phyloP scores from a whole-genome alignment of 2,888 invertebrate genomes.

The Spodoptera littoralis region DNA sequence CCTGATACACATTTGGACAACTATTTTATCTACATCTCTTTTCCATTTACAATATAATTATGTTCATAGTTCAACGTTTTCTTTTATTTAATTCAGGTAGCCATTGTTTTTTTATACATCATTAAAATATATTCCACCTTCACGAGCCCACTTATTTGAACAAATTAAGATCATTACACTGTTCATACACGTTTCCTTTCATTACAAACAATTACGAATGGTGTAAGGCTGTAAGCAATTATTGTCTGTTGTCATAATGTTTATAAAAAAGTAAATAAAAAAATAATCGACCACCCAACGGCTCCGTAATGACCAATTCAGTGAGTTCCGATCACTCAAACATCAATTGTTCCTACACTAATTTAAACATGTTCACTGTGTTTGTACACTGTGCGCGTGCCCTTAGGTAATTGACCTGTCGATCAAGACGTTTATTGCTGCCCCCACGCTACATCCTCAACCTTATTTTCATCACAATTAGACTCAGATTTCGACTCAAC shows the following conservation, averaged over 20 bases:
- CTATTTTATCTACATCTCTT: no score
- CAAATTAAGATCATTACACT: conserved; percentile 38
- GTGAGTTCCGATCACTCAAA: conserved; percentile 52
- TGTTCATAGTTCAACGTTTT: background rate
- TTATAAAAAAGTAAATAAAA: conserved; percentile 38
- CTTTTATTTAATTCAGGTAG: conserved; percentile 1
- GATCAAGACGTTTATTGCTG: conserved; percentile 42
- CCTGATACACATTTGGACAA: no score
- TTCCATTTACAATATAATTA: no score
- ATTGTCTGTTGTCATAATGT: conserved; percentile 36
- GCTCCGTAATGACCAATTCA: conserved; percentile 66
- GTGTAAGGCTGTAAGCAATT: conserved; percentile 43
- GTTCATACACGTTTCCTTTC: conserved; percentile 42
- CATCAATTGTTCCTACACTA: conserved; percentile 48
- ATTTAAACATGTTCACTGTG: conserved; percentile 51
- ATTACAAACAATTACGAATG: conserved; percentile 43
- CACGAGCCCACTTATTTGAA: conserved; percentile 18
- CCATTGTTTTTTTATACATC: background rate
- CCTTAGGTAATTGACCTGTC: conserved; percentile 65
- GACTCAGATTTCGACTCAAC: conserved; percentile 32
- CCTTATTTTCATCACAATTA: conserved; percentile 34
- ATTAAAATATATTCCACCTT: conserved; percentile 5
- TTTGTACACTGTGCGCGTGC: conserved; percentile 61
- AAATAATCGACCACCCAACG: conserved; percentile 54
- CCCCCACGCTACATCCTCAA: conserved; percentile 19